Evolutionary conservation across 2,797 vertebrate species (phyloP), one percentile per base, ranked within the genome.

Genomic region (Sternotherus odoratus): DNA sequence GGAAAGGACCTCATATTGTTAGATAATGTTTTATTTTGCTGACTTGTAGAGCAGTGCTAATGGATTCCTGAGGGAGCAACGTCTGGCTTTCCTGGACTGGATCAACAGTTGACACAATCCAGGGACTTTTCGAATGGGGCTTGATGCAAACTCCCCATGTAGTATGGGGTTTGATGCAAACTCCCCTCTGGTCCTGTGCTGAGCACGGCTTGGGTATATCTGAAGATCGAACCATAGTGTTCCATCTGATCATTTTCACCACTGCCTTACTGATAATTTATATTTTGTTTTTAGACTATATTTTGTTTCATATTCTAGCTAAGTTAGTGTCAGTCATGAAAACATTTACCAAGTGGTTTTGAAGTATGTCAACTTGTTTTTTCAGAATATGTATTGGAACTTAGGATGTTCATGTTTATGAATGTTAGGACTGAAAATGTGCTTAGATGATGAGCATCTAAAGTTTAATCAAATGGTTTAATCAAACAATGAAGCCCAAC

Each of bases 371-470:
- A 12, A 54, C 90, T 94, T 66, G 78, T 87, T 95, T 82, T 83
- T 95, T 84, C 91, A 97, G 95, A 95, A 77, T 87, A 26, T 81
- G 88, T 94, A 43, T 90, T 82, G 85, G 91, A 92, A 72, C 60
- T 57, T 86, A 78, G 57, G 66, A 43, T 74, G 92, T 88, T 93
- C n/a, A n/a, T n/a, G n/a, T n/a, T n/a, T 96, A 88, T 94, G 94
- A 91, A 96, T 96, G 94, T 94, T 93, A 93, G 97, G 96, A 96
- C 95, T 98, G 98, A 98, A 97, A 98, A 99, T 99, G 98, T 98
- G 96, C 93, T 98, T 98, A 98, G 98, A 98, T 96, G 98, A 98
- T 98, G 98, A 98, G 96, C 98, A 93, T 98, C 98, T 97, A 98
- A 98, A 98, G 98, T 66, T 98, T 98, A 96, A n/a, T 98, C 95